Base-by-base conservation (phyloP, 2,888 invertebrate genomes). In the Trachelus troglodyta region DNA sequence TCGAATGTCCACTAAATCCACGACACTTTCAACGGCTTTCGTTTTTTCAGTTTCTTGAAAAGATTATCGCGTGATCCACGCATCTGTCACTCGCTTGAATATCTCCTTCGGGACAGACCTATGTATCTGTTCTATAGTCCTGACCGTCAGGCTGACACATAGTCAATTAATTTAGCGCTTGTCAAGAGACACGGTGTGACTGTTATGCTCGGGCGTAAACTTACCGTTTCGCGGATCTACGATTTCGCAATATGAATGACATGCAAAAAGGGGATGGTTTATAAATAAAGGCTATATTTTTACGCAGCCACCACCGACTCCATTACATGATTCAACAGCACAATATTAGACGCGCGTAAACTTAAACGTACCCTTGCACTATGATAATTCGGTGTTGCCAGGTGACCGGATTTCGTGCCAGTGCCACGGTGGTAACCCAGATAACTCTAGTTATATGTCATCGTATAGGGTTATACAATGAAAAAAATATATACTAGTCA, bases 301-400 rank as follows among this genome's bases (percentile, higher is more conserved):
- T 78, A 75, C 69, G 69, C 33, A 75, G 35, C 56, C 75, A 33
- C 23, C n/a, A 37, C 3, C 35, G 15, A 31, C 75, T 11, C 31
- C 11, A 30, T 33, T 31, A 33, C 33, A 75, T 78, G 75, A 78
- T 78, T 75, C 75, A 78, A 78, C 71, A n/a, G 71, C 69, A 71
- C 71, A 76, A 71, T 76, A 75, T 78, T 78, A 78, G 78, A 75
- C 31, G 34, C 74, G 74, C 40, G 74, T 71, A 71, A 33, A 71
- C 71, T 33, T 31, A 34, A 71, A 12, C 31, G 71, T 34, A 71
- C 71, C 31, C 71, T 71, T 34, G 71, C 71, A 31, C 33, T 34
- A 34, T 34, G 71, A 71, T 34, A 71, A 31, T 31, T 71, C 71
- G 71, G 31, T 71, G 33, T 31, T 34, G 34, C 71, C 71, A 56